phyloP scores from a whole-genome alignment of 2,888 invertebrate species.

The Andrena fulva region DNA sequence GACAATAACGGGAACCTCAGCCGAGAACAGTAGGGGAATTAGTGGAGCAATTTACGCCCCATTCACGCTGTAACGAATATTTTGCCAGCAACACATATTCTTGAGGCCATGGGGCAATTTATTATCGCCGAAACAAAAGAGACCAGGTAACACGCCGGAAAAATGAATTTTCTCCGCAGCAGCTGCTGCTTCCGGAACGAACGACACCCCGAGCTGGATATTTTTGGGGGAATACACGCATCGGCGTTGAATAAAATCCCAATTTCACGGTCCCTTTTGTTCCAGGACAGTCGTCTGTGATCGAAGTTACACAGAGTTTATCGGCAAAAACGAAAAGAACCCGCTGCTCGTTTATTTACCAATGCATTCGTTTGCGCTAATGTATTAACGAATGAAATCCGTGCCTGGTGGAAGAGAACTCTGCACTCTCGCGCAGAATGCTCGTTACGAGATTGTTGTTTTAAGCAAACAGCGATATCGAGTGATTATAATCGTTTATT shows the following conservation, averaged over 20 bases:
- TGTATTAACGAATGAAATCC: background rate
- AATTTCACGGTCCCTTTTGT: conserved; percentile 14
- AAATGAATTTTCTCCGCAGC: conserved; percentile 36
- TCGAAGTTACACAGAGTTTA: background rate
- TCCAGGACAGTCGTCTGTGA: background rate
- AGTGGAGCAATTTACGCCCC: conserved; percentile 9
- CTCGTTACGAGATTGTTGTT: too few species aligned
- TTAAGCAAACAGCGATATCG: too few species aligned
- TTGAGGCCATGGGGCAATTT: conserved; percentile 32
- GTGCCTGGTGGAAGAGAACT: background rate
- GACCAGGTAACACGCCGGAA: conserved; percentile 22
- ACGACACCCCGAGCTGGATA: conserved; percentile 20
- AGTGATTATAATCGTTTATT: too few species aligned
- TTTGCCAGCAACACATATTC: conserved; percentile 18
- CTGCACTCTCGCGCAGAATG: background rate
- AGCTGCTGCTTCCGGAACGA: conserved; percentile 23
- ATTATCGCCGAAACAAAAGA: conserved; percentile 22
- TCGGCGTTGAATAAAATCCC: conserved; percentile 31
- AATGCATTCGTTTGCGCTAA: conserved; percentile 1
- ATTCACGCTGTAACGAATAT: conserved; percentile 26
- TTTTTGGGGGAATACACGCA: conserved; percentile 18
- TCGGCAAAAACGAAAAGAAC: background rate
- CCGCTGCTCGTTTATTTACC: background rate
- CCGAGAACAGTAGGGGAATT: background rate
- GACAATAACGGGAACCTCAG: background rate